Conservation (phyloP, 2,797 vertebrate species). For the Helicolenus hilgendorfi region DNA sequence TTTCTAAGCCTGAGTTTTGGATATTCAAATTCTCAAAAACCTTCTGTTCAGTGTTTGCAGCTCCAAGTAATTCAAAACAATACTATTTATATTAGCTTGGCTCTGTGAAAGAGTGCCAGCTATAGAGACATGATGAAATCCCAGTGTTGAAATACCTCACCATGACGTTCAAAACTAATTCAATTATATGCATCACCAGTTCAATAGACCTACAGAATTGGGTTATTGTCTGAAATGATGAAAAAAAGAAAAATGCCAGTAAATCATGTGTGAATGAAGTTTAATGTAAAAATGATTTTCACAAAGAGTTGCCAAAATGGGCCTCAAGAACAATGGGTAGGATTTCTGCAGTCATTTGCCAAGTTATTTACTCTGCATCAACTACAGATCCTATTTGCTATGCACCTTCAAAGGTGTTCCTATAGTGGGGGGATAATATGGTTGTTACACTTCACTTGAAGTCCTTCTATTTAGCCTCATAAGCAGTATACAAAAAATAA, state of each 20-base stretch:
- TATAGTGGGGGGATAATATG: constrained; percentile 10
- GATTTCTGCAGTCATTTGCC: constrained; percentile 53
- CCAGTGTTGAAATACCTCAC: constrained; percentile 77
- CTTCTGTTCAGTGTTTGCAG: constrained; percentile 51
- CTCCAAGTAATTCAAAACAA: constrained; percentile 68
- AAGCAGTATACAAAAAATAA: background rate
- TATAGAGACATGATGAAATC: constrained; percentile 72
- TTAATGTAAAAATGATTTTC: constrained; percentile 69
- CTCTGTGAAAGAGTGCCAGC: constrained; percentile 60
- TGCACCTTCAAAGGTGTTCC: constrained; percentile 38
- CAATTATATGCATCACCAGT: constrained; percentile 86
- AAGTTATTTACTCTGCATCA: constrained; percentile 56
- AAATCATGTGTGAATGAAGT: constrained; percentile 79
- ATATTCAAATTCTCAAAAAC: constrained; percentile 31
- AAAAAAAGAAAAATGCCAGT: constrained; percentile 69
- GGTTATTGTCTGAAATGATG: constrained; percentile 81
- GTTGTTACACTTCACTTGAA: background rate
- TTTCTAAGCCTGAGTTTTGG: constrained; percentile 30
- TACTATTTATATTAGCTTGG: constrained; percentile 62
- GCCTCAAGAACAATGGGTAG: constrained; percentile 52
- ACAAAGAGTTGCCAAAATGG: constrained; percentile 60
- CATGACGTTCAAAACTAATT: constrained; percentile 83
- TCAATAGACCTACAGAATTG: constrained; percentile 82
- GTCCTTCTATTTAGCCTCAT: background rate
- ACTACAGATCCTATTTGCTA: constrained; percentile 25